Percentiles rank a stretch among this genome's conserved stretches.
These are phyloP conservation scores for Strigamia transsilvanica DNA, from an alignment of 2,888 invertebrate genomes.

Conservation along the genomic window DNA sequence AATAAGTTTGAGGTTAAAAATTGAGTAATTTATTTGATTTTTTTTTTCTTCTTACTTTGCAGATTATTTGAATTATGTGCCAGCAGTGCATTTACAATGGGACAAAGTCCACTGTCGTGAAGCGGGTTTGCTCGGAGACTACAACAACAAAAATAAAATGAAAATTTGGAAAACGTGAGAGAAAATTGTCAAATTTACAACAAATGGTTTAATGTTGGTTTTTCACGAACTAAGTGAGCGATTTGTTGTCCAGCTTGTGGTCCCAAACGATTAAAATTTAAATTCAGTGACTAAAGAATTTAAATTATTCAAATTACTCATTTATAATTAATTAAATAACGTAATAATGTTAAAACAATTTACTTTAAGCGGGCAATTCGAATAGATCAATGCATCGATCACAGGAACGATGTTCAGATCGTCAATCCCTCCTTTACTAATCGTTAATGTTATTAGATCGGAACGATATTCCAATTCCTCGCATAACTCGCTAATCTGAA, in stretches of 20 bases:
- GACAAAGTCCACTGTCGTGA: constrained; percentile 50
- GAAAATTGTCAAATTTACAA: not conserved
- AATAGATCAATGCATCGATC: constrained; percentile 31
- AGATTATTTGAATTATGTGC: constrained; percentile 4
- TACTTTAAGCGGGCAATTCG: constrained; percentile 50
- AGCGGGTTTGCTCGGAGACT: constrained; percentile 48
- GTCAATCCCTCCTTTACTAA: constrained; percentile 49
- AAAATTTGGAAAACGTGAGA: not conserved
- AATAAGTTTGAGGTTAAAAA: not conserved
- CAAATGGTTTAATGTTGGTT: constrained; percentile 46
- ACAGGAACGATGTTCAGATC: constrained; percentile 34
- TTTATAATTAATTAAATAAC: not conserved
- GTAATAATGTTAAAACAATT: not conserved
- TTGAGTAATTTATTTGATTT: not conserved
- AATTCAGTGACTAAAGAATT: constrained; percentile 13
- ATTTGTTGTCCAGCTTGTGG: constrained; percentile 48
- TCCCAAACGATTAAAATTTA: constrained; percentile 46
- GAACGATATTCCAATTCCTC: not conserved
- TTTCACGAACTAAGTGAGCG: constrained; percentile 14
- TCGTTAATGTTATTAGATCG: constrained; percentile 5
- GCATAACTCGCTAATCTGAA: constrained; percentile 10
- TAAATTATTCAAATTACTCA: no score
- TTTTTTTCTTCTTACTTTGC: constrained; percentile 9
- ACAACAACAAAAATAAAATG: not conserved
- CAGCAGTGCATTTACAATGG: constrained; percentile 29